phyloP scores from a whole-genome alignment of 2,113 vertebrate species.

The Laticauda laticaudata region DNA sequence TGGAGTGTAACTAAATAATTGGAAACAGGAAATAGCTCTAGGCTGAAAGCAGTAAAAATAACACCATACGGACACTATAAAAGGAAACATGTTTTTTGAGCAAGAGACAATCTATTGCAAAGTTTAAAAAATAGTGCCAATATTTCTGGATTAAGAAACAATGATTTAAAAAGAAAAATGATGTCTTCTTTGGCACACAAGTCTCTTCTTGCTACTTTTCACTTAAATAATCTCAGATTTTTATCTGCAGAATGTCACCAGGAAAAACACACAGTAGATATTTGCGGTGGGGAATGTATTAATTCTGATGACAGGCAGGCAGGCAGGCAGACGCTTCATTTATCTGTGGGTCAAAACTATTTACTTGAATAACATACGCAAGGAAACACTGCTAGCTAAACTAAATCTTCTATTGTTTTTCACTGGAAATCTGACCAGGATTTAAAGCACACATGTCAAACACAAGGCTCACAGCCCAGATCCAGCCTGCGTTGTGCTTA shows the following conservation, averaged over 20 bases:
- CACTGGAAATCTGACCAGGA: background rate
- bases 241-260: background rate
- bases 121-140: conserved; percentile 27
- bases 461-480: no score
- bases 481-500: no score
- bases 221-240: conserved; percentile 13
- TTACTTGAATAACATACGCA: background rate
- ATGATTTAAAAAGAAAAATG: conserved; percentile 40
- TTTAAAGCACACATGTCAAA: background rate
- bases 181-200: conserved; percentile 32
- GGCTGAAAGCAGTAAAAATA: conserved; percentile 48
- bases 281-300: background rate
- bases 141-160: background rate
- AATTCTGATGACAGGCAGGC: background rate
- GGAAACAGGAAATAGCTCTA: conserved; percentile 58
- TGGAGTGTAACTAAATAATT: conserved; percentile 44
- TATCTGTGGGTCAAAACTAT: background rate
- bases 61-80: conserved; percentile 57
- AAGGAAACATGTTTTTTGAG: conserved; percentile 56
- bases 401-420: background rate
- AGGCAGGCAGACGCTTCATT: background rate
- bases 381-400: background rate
- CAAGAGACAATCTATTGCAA: conserved; percentile 45
- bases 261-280: background rate
- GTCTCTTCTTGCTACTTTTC: background rate